Evolutionary conservation across 2,888 invertebrate species (phyloP), one percentile per base, ranked within the genome.

Genomic region (Pteria penguin): DNA sequence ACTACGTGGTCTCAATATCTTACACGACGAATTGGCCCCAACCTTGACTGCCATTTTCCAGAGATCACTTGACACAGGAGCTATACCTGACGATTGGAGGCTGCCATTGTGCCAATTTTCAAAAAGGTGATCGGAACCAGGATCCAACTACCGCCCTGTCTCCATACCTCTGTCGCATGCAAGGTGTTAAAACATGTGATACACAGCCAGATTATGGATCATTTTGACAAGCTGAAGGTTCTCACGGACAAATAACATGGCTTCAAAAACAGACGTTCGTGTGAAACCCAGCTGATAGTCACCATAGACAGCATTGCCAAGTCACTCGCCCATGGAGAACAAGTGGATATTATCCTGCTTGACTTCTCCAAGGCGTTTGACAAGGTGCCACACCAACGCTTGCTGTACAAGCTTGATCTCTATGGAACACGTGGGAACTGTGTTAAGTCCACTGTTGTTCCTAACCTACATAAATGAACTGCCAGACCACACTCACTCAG

Each of bases 51-150:
- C 60, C 60, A 60, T 60, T 27, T 60, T 60, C 26, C 60, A 60
- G 60, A 60, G 27, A 29, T 60, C 60, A 60, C n/a, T 18, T 60
- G 60, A 60, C 29, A 26, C 60, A 22, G 26, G 60, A 60, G 60
- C 60, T 27, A 60, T 60, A 22, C 60, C 60, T 26, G 26, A 60
- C 5, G 60, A 60, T 18, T 24, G 60, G 11, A 29, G 29, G n/a
- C n/a, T 24, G 60, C 60, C 27, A 45, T 45, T 14, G 45, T 45
- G 11, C 45, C 45, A 45, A 45, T 45, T 18, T 45, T 45, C 45
- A 45, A 45, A 45, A 0, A 14, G 45, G 45, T 18, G 45, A 45
- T 18, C 45, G 45, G 45, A 8, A 45, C 45, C 8, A 45, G 45
- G 11, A 45, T 45, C 45, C 8, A 45, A 45, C 18, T 45, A 45